Evolutionary conservation across 2,888 invertebrate species (phyloP), one percentile per base, ranked within the genome.

Genomic region (Folsomia manolachei): DNA sequence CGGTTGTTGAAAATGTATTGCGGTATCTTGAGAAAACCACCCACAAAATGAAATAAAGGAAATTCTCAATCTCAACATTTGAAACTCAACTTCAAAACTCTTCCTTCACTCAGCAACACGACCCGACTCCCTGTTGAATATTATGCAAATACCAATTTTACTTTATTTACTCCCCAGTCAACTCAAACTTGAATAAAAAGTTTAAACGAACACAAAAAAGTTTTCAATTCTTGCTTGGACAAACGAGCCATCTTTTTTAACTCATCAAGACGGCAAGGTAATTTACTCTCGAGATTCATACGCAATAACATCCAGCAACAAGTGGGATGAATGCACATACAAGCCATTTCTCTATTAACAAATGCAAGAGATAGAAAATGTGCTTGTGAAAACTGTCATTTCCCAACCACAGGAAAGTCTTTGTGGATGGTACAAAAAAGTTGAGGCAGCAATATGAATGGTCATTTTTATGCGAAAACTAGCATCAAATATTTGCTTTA

Each of bases 261-360:
- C 62, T 62, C 62, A 62, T 62, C 62, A 62, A 56, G 62, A 14
- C 62, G 62, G 24, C 62, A 62, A 62, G 24, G 62, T 62, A 62
- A 62, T 62, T 62, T 62, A 2, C 62, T 62, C 7, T 25, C 24
- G 25, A 39, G 39, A 39, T 4, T 14, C n/a, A n/a, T 39, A 14
- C 39, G 39, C 7, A 39, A 14, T 39, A 39, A 14, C 39, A 39
- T 4, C 39, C 39, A 39, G 39, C 14, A 39, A 39, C 39, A 39
- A 39, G 7, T n/a, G n/a, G n/a, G n/a, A n/a, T n/a, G n/a, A n/a
- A n/a, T n/a, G n/a, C n/a, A n/a, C n/a, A n/a, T n/a, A n/a, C n/a
- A n/a, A n/a, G n/a, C n/a, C n/a, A n/a, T n/a, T n/a, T n/a, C n/a
- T n/a, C n/a, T n/a, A n/a, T n/a, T n/a, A n/a, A n/a, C n/a, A n/a